A percentile compares a stretch with the other conserved stretches of the same genome.
phyloP scores from a whole-genome alignment of 2,888 invertebrate genomes.

The Cyrtodaria siliqua region DNA sequence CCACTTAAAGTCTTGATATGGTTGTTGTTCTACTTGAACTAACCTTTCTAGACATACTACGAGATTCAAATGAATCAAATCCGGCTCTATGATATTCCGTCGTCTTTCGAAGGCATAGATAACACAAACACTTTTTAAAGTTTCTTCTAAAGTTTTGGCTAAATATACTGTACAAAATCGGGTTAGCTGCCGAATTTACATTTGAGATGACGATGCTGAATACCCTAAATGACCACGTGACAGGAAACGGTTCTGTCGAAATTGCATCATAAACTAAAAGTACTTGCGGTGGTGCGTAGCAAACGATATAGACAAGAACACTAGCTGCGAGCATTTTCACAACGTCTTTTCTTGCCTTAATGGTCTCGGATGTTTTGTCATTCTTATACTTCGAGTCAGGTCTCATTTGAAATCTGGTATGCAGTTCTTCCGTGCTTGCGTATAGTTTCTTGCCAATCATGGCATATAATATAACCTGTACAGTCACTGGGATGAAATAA shows the following conservation, averaged over 20 bases:
- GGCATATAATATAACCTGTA: conserved; percentile 83
- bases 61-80: conserved; percentile 74
- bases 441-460: conserved; percentile 83
- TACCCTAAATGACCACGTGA: conserved; percentile 83
- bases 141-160: conserved; percentile 85
- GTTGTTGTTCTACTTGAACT: conserved; percentile 69
- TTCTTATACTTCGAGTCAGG: conserved; percentile 71
- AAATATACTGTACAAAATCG: conserved; percentile 86
- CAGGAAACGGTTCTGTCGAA: conserved; percentile 75
- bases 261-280: conserved; percentile 84
- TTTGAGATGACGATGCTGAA: conserved; percentile 85
- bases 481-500: conserved; percentile 84
- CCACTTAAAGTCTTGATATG: conserved; percentile 60
- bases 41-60: conserved; percentile 66
- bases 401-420: conserved; percentile 75
- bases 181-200: conserved; percentile 86
- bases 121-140: conserved; percentile 78
- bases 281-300: conserved; percentile 86
- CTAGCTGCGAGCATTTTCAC: conserved; percentile 87
- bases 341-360: conserved; percentile 85
- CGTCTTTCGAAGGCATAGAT: conserved; percentile 65
- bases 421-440: conserved; percentile 79
- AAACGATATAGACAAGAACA: conserved; percentile 86
- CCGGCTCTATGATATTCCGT: conserved; percentile 69
- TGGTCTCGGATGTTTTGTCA: conserved; percentile 78